Conservation (phyloP, 2,113 vertebrate species). For the Scomber colias region DNA sequence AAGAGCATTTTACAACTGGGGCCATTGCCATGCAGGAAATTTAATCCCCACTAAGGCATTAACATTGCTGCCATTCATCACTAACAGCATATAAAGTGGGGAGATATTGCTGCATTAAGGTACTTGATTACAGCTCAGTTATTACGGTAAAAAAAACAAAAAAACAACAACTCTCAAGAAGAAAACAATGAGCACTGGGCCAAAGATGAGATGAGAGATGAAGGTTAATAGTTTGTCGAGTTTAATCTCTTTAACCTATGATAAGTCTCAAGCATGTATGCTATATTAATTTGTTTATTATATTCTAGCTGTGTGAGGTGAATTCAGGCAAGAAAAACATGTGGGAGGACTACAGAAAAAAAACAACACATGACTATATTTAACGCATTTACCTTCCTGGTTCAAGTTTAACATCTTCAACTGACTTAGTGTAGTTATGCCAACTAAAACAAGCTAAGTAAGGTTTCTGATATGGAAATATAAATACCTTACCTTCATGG, state of each 20-base stretch:
- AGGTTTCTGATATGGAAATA: not conserved
- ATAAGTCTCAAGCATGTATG: not conserved
- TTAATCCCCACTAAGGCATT: slow-evolving; percentile 19
- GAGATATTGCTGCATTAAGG: slow-evolving; percentile 30
- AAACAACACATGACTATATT: too few relatives aligned
- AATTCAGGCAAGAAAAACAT: not conserved
- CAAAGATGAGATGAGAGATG: not conserved
- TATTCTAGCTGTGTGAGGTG: slow-evolving; percentile 2
- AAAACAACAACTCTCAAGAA: slow-evolving; percentile 19
- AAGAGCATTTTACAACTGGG: slow-evolving; percentile 45
- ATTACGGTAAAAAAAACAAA: slow-evolving; percentile 24
- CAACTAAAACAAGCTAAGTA: not conserved
- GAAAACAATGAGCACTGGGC: slow-evolving; percentile 9
- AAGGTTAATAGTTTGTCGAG: not conserved
- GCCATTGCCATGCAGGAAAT: slow-evolving; percentile 34
- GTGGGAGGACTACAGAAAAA: too few relatives aligned
- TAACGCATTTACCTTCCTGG: too few relatives aligned
- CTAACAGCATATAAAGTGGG: slow-evolving; percentile 31
- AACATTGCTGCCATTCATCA: slow-evolving; percentile 17
- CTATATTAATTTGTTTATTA: not conserved
- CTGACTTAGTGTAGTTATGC: not conserved
- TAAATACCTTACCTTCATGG: slow-evolving; percentile 78
- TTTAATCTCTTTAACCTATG: not conserved
- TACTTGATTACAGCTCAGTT: slow-evolving; percentile 35
- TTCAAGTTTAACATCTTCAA: too few relatives aligned